A percentile compares a stretch with the other conserved stretches of the same genome.
These are phyloP conservation scores for Platyrinchus mystaceus DNA, from an alignment of 2,797 vertebrate species.

Conservation along the genomic window DNA sequence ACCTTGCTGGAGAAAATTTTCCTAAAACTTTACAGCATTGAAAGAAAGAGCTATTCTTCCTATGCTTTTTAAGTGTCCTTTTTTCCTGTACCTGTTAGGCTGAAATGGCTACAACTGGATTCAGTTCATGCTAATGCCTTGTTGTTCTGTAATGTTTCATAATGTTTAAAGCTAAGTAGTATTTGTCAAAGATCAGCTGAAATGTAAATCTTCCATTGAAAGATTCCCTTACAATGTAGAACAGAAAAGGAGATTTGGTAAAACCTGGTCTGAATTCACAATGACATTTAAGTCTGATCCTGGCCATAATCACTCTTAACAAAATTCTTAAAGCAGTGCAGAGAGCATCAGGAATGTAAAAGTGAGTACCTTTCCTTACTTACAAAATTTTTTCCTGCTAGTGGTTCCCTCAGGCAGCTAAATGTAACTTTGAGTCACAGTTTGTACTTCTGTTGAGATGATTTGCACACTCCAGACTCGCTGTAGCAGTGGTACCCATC, in stretches of 20 bases:
- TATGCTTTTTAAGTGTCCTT: fast-evolving
- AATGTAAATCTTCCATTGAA: not conserved
- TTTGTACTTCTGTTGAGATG: not conserved
- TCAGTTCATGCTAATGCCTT: not conserved
- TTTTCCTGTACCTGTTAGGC: not conserved
- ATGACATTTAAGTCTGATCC: not conserved
- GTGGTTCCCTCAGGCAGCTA: not conserved
- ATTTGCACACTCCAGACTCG: not conserved
- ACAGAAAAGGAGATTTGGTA: not conserved
- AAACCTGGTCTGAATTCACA: not conserved
- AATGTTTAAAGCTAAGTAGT: not conserved
- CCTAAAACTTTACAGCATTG: not conserved
- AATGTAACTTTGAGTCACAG: not conserved
- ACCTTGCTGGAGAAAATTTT: not conserved
- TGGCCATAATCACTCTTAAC: not conserved
- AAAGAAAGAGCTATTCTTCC: not conserved
- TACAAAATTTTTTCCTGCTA: not conserved
- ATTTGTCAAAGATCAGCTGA: not conserved
- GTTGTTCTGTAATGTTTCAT: not conserved
- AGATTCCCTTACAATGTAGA: not conserved
- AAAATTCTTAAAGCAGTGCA: not conserved
- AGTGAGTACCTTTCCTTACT: not conserved
- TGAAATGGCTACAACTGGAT: not conserved
- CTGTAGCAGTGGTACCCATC: not conserved
- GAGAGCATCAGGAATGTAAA: not conserved